A percentile compares a stretch with the other conserved stretches of the same genome.
Evolutionary conservation across 2,797 vertebrate genomes (phyloP).

Genomic region (Melanotaenia maccullochi): DNA sequence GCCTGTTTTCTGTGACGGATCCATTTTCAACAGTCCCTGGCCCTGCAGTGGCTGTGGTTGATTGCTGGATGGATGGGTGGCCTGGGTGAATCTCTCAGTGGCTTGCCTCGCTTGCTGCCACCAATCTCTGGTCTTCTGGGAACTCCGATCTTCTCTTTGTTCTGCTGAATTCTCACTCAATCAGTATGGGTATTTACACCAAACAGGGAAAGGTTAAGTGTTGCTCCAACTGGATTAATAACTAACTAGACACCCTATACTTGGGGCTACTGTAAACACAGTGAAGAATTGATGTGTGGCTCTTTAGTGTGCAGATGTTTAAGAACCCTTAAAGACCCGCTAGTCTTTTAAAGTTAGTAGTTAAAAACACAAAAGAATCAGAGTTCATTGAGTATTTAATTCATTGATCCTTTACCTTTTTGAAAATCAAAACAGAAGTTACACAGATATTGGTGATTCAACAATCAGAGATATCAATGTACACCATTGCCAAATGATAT

Average conservation of each 20-base stretch:
- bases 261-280: conserved; percentile 7
- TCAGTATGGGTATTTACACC: conserved; percentile 40
- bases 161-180: conserved; percentile 31
- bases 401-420: conserved; percentile 84
- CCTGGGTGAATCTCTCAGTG: conserved; percentile 48
- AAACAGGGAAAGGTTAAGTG: conserved; percentile 37
- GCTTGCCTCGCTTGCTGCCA: conserved; percentile 31
- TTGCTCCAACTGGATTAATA: conserved; percentile 29
- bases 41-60: conserved; percentile 53
- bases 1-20: conserved; percentile 82
- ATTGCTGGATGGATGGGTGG: conserved; percentile 62
- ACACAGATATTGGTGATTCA: conserved; percentile 86
- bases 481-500: conserved; percentile 87
- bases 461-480: conserved; percentile 86
- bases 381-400: conserved; percentile 83
- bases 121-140: conserved; percentile 50
- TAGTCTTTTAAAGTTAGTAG: neutral
- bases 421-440: conserved; percentile 85
- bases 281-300: conserved; percentile 4
- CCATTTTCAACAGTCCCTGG: conserved; percentile 75
- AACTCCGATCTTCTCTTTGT: conserved; percentile 43
- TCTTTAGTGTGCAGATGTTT: neutral
- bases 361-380: conserved; percentile 67
- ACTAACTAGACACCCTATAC: conserved; percentile 30
- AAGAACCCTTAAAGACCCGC: neutral